A percentile compares a stretch with the other conserved stretches of the same genome.
These are phyloP conservation scores for Drosophila rubida DNA, from an alignment of 2,888 invertebrate genomes.

Conservation along the genomic window DNA sequence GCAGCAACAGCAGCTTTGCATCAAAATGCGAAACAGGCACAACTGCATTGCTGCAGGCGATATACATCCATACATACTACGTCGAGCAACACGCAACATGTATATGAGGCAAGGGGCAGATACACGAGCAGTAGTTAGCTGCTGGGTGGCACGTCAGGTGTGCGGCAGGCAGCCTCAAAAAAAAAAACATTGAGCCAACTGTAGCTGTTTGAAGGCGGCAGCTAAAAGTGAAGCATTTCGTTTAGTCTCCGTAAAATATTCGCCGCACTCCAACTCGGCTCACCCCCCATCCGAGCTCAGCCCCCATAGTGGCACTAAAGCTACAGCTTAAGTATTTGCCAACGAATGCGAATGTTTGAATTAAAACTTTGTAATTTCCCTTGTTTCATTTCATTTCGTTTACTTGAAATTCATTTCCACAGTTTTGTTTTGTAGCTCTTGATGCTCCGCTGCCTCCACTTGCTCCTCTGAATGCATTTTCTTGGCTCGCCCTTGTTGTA, in stretches of 20 bases:
- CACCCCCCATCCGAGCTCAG: no score
- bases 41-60: constrained; percentile 34
- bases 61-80: not conserved
- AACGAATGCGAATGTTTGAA: constrained; percentile 78
- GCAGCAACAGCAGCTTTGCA: constrained; percentile 67
- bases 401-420: constrained; percentile 78
- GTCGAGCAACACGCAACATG: not conserved
- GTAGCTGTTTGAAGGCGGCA: constrained; percentile 31
- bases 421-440: constrained; percentile 43
- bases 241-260: constrained; percentile 50
- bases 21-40: constrained; percentile 65
- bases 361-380: constrained; percentile 81
- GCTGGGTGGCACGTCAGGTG: constrained; percentile 40
- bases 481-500: constrained; percentile 32
- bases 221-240: constrained; percentile 60
- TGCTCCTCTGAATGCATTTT: constrained; percentile 45
- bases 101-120: not conserved
- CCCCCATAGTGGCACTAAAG: constrained; percentile 35
- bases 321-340: constrained; percentile 75
- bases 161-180: constrained; percentile 9
- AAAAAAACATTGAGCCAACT: constrained; percentile 19
- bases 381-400: constrained; percentile 80
- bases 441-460: not conserved
- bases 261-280: not conserved
- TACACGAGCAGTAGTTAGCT: not conserved